A percentile compares a stretch with the other conserved stretches of the same genome.
phyloP scores from a whole-genome alignment of 2,888 invertebrate genomes.

The Drosophila ochracea region DNA sequence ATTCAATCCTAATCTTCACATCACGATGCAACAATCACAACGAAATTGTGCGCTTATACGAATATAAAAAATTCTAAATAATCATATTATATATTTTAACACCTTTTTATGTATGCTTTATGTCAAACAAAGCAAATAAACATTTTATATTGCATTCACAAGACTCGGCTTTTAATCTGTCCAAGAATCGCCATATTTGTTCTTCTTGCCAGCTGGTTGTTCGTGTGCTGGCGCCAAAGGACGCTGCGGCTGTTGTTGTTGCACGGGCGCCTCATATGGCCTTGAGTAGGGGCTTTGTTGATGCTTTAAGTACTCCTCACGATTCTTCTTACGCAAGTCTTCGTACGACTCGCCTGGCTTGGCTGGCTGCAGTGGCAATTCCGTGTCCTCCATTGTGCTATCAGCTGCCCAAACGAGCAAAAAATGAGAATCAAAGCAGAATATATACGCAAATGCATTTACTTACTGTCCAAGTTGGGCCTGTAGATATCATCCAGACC shows the following conservation, averaged over 20 bases:
- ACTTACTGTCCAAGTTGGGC: constrained; percentile 87
- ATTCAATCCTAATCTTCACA: constrained; percentile 15
- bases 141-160: constrained; percentile 36
- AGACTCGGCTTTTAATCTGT: constrained; percentile 65
- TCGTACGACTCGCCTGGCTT: constrained; percentile 88
- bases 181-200: constrained; percentile 85
- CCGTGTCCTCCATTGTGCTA: constrained; percentile 84
- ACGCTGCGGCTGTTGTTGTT: constrained; percentile 43
- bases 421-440: neutral
- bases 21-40: constrained; percentile 48
- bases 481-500: constrained; percentile 88
- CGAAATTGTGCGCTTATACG: constrained; percentile 21
- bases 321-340: constrained; percentile 89
- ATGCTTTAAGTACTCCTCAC: constrained; percentile 87
- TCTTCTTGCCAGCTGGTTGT: constrained; percentile 58
- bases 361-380: constrained; percentile 85
- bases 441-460: neutral
- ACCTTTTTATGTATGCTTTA: constrained; percentile 30
- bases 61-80: constrained; percentile 29
- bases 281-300: constrained; percentile 74
- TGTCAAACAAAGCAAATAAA: constrained; percentile 44
- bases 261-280: constrained; percentile 66
- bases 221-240: constrained; percentile 22
- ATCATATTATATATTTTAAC: constrained; percentile 15
- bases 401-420: constrained; percentile 42